These are phyloP conservation scores for Xestia sexstrigata DNA, from an alignment of 2,888 invertebrate genomes.

Conservation along the genomic window DNA sequence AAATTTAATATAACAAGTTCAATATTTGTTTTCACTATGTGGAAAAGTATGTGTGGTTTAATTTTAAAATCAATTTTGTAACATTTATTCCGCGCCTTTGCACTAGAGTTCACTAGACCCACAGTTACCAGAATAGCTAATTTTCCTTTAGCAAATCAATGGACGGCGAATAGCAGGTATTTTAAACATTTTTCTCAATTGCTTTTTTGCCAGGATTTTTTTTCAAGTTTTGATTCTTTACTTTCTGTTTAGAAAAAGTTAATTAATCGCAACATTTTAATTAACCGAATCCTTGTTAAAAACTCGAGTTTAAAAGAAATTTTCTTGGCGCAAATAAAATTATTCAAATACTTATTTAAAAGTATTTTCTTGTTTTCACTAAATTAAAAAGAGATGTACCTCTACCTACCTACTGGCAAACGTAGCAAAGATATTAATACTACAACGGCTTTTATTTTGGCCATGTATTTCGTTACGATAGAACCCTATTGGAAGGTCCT, in stretches of 20 bases:
- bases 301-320: constrained; percentile 47
- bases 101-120: neutral
- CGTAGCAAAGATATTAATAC: neutral
- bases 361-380: constrained; percentile 22
- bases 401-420: neutral
- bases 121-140: neutral
- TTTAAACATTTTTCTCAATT: neutral
- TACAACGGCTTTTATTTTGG: neutral
- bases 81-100: neutral
- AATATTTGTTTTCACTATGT: neutral
- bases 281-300: constrained; percentile 49
- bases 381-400: neutral
- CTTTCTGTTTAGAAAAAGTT: constrained; percentile 45
- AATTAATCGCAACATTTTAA: constrained; percentile 65
- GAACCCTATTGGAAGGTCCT: neutral
- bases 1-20: neutral
- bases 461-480: neutral
- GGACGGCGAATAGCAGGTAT: neutral
- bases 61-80: neutral
- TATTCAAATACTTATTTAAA: constrained; percentile 26
- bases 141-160: constrained; percentile 4
- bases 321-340: constrained; percentile 26
- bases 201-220: constrained; percentile 6
- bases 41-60: neutral
- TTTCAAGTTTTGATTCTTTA: constrained; percentile 7